Conservation (phyloP, 2,888 invertebrate species). For the Rapana venosa region DNA sequence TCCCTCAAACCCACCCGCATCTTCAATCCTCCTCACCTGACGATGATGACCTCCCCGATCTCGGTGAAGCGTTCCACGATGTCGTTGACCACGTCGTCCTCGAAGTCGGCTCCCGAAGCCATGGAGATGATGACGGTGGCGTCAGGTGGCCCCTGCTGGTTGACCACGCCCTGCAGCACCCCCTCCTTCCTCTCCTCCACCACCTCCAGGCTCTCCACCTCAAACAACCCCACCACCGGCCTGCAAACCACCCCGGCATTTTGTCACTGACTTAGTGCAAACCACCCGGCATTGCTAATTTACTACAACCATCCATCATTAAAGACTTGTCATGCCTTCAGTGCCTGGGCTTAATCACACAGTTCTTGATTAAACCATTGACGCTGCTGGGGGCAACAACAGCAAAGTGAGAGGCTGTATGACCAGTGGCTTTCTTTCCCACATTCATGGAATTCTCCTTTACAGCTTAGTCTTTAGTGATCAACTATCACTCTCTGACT, state of each 20-base stretch:
- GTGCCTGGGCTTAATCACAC: too few species aligned
- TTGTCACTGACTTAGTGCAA: too few species aligned
- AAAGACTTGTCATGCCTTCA: too few species aligned
- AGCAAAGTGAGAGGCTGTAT: too few species aligned
- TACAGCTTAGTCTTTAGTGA: too few species aligned
- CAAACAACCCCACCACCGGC: constrained; percentile 94
- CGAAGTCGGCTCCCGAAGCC: constrained; percentile 83
- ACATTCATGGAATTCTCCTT: too few species aligned
- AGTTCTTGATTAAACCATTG: too few species aligned
- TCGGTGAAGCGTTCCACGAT: constrained; percentile 87
- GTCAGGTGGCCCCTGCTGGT: constrained; percentile 92
- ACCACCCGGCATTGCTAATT: too few species aligned
- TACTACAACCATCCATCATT: too few species aligned
- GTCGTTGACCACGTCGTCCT: constrained; percentile 89
- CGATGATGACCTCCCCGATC: constrained; percentile 92
- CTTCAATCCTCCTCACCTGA: constrained; percentile 80
- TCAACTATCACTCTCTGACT: too few species aligned
- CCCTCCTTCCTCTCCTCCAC: constrained; percentile 87
- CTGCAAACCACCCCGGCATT: constrained; percentile 79
- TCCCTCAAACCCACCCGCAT: neutral
- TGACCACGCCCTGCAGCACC: constrained; percentile 86
- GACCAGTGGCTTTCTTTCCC: too few species aligned
- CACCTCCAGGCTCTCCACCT: constrained; percentile 90
- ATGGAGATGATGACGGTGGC: constrained; percentile 90
- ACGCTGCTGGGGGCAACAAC: too few species aligned